These are phyloP conservation scores for Spilogale gracilis DNA, from an alignment of 2,113 vertebrate species.

Conservation along the genomic window DNA sequence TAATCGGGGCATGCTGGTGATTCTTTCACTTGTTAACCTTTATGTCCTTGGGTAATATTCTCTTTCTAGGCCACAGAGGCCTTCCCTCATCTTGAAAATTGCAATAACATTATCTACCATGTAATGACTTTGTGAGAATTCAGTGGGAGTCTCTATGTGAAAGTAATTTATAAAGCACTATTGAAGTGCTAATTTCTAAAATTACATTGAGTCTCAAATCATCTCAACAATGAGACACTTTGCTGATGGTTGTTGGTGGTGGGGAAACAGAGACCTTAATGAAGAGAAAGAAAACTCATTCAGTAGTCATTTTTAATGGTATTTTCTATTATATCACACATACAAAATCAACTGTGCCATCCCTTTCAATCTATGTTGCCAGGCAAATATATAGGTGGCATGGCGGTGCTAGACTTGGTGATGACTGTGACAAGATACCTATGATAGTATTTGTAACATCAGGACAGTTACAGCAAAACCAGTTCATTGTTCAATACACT, in stretches of 20 bases:
- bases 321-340: background rate
- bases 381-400: background rate
- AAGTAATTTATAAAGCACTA: constrained; percentile 29
- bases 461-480: background rate
- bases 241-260: background rate
- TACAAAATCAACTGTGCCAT: background rate
- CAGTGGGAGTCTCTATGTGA: background rate
- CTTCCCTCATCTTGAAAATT: constrained; percentile 11
- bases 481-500: background rate
- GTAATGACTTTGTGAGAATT: background rate
- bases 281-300: background rate
- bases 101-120: background rate
- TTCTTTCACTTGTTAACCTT: background rate
- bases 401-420: background rate
- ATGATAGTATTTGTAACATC: background rate
- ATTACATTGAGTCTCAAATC: background rate
- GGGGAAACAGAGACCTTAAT: background rate
- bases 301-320: background rate
- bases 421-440: background rate
- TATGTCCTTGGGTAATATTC: background rate
- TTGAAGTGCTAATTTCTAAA: background rate
- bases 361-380: background rate
- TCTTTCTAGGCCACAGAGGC: background rate
- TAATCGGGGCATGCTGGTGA: background rate
- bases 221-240: background rate